Evolutionary conservation across 2,888 invertebrate genomes (phyloP).

Genomic region (Hoplodrina ambigua): DNA sequence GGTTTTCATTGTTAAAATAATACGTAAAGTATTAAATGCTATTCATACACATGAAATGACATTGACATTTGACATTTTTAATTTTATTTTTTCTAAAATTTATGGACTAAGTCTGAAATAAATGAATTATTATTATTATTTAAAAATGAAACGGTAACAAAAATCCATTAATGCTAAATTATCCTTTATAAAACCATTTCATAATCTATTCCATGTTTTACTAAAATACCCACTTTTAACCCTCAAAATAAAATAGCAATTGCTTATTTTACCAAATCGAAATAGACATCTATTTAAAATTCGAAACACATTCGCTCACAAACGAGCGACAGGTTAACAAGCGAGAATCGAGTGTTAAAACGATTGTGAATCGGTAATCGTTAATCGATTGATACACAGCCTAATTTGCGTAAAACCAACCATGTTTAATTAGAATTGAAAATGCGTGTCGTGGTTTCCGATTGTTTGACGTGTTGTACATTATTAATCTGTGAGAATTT

Average conservation of each 20-base stretch:
- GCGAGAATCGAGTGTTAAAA: slow-evolving; percentile 67
- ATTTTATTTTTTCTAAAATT: no score
- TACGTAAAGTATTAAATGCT: neutral
- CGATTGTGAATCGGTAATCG: slow-evolving; percentile 64
- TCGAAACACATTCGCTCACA: slow-evolving; percentile 57
- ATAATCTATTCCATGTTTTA: neutral
- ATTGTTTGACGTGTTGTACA: slow-evolving; percentile 35
- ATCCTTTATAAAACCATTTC: slow-evolving; percentile 6
- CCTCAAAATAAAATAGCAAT: neutral
- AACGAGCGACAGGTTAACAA: slow-evolving; percentile 57
- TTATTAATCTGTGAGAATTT: slow-evolving; percentile 6
- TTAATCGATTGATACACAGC: slow-evolving; percentile 61
- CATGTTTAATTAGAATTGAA: slow-evolving; percentile 58
- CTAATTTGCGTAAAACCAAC: slow-evolving; percentile 63
- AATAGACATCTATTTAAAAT: slow-evolving; percentile 57
- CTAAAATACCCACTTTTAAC: neutral
- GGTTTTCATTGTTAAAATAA: no score
- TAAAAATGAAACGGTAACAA: neutral
- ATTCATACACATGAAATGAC: no score
- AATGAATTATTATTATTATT: no score
- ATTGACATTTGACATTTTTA: no score
- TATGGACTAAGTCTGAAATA: no score
- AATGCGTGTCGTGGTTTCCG: slow-evolving; percentile 41
- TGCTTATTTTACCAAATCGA: slow-evolving; percentile 33
- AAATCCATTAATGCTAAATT: neutral